Evolutionary conservation across 2,113 vertebrate species (phyloP).

Genomic region (Physeter macrocephalus): DNA sequence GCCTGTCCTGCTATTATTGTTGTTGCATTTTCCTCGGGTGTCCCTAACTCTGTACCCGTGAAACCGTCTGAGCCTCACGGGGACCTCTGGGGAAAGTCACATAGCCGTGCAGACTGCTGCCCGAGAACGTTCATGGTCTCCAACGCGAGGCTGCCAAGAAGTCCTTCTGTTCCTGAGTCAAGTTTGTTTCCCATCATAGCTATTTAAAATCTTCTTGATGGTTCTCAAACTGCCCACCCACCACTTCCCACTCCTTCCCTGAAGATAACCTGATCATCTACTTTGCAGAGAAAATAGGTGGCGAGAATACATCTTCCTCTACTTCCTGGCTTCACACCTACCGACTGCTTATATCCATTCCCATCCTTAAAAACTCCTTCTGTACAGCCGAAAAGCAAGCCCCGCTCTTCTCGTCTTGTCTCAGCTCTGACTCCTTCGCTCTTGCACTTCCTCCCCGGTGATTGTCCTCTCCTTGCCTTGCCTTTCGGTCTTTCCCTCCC

Average conservation of each 20-base stretch:
- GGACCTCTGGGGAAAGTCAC: background rate
- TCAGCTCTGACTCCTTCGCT: background rate
- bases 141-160: background rate
- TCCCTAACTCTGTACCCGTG: background rate
- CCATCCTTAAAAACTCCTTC: background rate
- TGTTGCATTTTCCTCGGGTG: background rate
- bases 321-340: constrained; percentile 30
- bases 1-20: background rate
- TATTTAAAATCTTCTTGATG: constrained; percentile 48
- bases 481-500: background rate
- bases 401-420: background rate
- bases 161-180: constrained; percentile 18
- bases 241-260: constrained; percentile 50
- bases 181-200: background rate
- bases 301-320: background rate
- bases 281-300: background rate
- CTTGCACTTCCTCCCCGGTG: accelerated
- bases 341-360: background rate
- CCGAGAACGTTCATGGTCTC: background rate
- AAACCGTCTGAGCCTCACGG: background rate
- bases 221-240: constrained; percentile 48
- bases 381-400: background rate
- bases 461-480: accelerated
- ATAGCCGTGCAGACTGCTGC: background rate
- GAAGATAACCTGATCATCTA: constrained; percentile 6